Evolutionary conservation across 2,888 invertebrate species (phyloP), one percentile per base, ranked within the genome.

Genomic region (Automeris io): DNA sequence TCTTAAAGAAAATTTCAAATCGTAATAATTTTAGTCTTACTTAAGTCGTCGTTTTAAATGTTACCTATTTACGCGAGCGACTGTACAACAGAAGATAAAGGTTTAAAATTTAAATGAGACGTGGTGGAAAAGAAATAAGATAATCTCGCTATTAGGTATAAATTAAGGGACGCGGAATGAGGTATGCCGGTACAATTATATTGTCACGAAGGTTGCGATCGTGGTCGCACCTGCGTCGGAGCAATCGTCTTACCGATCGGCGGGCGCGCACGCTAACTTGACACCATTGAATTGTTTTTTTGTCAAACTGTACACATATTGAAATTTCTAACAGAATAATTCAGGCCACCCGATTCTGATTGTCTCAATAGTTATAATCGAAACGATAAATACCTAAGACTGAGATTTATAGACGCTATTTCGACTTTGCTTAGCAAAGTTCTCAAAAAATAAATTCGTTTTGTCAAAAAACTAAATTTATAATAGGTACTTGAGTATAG

Each of bases 101-200:
- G 70, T 57, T 71, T 65, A 69, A 70, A 80, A 83, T 83, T 81
- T 72, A 83, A 83, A 83, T 83, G 82, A 81, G 82, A 78, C 78
- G 72, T 72, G 73, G 63, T 64, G 74, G 57, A 64, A 79, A 80
- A 79, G 73, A 72, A 70, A 67, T 67, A 63, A 75, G 81, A 82
- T 83, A 73, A 83, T 83, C 81, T 81, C 65, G 66, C 79, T 78
- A 83, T 82, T 83, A 83, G 78, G 82, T 81, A 80, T 83, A 82
- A 83, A 82, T 83, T 79, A 80, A 81, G 75, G 76, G 62, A 62
- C 61, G 57, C 43, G 66, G 73, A 75, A 74, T 78, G 77, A 74
- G 73, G 75, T 69, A 74, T 76, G 77, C 34, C 76, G 66, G 70
- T 70, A 80, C 81, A 85, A 85, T 85, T 85, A 85, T 82, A 81